A percentile compares a stretch with the other conserved stretches of the same genome.
These are phyloP conservation scores for Gymnodraco acuticeps DNA, from an alignment of 2,797 vertebrate species.

Conservation along the genomic window DNA sequence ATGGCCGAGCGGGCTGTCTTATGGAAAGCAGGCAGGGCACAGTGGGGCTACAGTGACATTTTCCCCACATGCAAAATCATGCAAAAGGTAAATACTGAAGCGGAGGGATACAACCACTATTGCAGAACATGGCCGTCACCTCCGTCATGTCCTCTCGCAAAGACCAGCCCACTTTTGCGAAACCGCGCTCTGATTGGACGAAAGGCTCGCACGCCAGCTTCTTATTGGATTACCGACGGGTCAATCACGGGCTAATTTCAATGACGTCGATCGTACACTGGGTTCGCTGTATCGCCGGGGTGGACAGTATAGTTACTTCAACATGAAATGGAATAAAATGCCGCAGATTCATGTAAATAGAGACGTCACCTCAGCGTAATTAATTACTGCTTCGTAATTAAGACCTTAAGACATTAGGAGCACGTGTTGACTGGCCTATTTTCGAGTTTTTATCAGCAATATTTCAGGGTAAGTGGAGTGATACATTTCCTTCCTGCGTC, in stretches of 20 bases:
- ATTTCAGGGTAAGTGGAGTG: conserved; percentile 85
- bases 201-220: conserved; percentile 26
- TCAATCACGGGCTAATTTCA: conserved; percentile 73
- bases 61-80: conserved; percentile 86
- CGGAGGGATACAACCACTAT: conserved; percentile 84
- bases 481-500: conserved; percentile 87
- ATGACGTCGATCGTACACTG: conserved; percentile 79
- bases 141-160: conserved; percentile 83
- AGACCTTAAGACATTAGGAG: conserved; percentile 31
- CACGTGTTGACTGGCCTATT: conserved; percentile 40
- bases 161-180: conserved; percentile 44
- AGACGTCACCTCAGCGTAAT: conserved; percentile 49
- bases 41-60: conserved; percentile 78
- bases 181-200: conserved; percentile 63
- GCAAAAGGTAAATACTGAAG: conserved; percentile 86
- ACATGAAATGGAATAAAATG: conserved; percentile 82
- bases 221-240: conserved; percentile 60
- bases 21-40: conserved; percentile 69
- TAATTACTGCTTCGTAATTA: conserved; percentile 45
- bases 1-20: conserved; percentile 65
- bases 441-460: conserved; percentile 72
- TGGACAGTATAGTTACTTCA: conserved; percentile 83
- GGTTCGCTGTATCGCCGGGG: conserved; percentile 79
- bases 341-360: conserved; percentile 70
- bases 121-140: conserved; percentile 86